Conservation (phyloP, 2,888 invertebrate genomes). For the Odontothrips loti region DNA sequence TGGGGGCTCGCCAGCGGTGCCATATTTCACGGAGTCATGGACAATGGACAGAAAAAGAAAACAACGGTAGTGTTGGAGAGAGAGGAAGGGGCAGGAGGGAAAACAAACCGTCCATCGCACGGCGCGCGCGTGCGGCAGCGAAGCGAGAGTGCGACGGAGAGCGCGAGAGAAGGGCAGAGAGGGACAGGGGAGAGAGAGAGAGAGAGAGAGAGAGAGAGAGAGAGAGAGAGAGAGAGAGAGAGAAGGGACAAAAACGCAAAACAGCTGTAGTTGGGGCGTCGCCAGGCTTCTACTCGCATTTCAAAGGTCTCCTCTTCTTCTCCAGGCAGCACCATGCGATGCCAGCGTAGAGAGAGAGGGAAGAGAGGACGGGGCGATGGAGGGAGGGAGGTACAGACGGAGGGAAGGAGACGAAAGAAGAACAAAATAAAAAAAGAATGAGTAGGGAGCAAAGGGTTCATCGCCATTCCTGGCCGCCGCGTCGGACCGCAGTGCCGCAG, state of each 20-base stretch:
- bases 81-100: not conserved
- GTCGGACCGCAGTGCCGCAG: too few species aligned
- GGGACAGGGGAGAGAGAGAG: not conserved
- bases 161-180: not conserved
- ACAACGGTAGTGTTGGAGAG: not conserved
- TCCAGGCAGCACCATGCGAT: not conserved
- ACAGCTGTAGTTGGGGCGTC: slow-evolving; percentile 17
- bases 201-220: not conserved
- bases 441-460: not conserved
- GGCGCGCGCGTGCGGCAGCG: too few species aligned
- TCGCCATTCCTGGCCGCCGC: not conserved
- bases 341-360: too few species aligned
- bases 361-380: too few species aligned
- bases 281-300: slow-evolving; percentile 8
- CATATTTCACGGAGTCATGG: slow-evolving; percentile 24
- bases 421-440: too few species aligned
- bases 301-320: not conserved
- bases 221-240: not conserved
- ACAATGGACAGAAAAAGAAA: slow-evolving; percentile 12
- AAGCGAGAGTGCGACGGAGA: not conserved
- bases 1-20: not conserved
- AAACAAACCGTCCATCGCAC: not conserved
- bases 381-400: too few species aligned
- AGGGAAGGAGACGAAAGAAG: too few species aligned
- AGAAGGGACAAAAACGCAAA: slow-evolving; percentile 7